Evolutionary conservation across 53 echinoderm and acorn worm species (phyloP).

Genomic region (Hippasteria phrygiana): DNA sequence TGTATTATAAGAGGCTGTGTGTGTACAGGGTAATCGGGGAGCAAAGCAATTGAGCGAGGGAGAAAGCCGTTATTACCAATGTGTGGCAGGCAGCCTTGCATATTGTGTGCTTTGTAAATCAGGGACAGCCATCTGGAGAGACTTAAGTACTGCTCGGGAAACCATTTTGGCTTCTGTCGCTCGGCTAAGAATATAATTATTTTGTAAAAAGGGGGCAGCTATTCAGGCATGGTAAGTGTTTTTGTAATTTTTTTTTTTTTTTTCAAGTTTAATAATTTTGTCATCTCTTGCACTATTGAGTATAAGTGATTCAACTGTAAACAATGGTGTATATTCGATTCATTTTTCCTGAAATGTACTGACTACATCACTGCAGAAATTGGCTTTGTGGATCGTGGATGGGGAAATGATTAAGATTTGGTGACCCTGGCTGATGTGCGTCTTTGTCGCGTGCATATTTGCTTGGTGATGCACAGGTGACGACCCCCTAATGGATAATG

Average conservation of each 20-base stretch:
- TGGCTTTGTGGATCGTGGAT: neutral
- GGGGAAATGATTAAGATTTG: neutral
- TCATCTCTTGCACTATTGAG: neutral
- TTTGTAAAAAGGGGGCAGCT: neutral
- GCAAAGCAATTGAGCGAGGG: slow-evolving; percentile 48
- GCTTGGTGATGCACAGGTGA: neutral
- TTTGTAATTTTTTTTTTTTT: neutral
- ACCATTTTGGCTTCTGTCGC: neutral
- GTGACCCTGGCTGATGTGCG: neutral
- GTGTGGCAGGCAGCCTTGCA: slow-evolving; percentile 26
- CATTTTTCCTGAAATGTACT: too few relatives aligned
- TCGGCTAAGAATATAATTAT: neutral
- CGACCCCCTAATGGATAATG: slow-evolving; percentile 44
- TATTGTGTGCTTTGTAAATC: slow-evolving; percentile 62
- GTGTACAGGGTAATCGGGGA: slow-evolving; percentile 43
- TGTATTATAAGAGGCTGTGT: slow-evolving; percentile 38
- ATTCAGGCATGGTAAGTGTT: slow-evolving; percentile 36
- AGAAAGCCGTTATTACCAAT: slow-evolving; percentile 42
- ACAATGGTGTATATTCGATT: too few relatives aligned
- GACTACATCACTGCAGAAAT: neutral
- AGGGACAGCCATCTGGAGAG: slow-evolving; percentile 47
- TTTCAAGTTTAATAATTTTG: neutral
- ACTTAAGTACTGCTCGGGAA: slow-evolving; percentile 8
- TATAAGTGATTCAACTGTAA: neutral
- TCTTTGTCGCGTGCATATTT: neutral